These are phyloP conservation scores for Drosophila ustulata DNA, from an alignment of 2,888 invertebrate species.

Conservation along the genomic window DNA sequence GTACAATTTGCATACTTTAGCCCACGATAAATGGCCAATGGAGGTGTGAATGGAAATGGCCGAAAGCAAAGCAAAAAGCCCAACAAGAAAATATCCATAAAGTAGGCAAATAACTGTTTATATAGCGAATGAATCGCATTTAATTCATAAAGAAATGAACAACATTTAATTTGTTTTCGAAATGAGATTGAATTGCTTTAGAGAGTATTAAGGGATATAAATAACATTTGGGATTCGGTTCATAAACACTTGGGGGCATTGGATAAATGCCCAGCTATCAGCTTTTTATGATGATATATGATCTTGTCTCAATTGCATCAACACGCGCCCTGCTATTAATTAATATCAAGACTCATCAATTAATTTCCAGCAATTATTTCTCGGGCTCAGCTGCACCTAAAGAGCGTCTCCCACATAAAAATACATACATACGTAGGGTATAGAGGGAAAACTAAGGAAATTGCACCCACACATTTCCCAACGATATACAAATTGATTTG, in stretches of 20 bases:
- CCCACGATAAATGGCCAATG: constrained; percentile 20
- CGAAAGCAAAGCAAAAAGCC: constrained; percentile 17
- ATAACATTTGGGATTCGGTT: not conserved
- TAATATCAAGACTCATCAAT: constrained; percentile 44
- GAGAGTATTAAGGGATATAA: constrained; percentile 1
- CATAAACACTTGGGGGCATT: not conserved
- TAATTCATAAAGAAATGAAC: not conserved
- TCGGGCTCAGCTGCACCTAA: constrained; percentile 31
- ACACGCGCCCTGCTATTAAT: constrained; percentile 27
- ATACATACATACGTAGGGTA: not conserved
- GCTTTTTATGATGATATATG: constrained; percentile 24
- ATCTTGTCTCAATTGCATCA: constrained; percentile 31
- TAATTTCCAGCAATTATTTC: constrained; percentile 38
- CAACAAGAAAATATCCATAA: constrained; percentile 5
- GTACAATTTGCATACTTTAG: constrained; percentile 35
- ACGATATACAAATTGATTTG: constrained; percentile 29
- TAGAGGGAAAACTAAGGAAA: constrained; percentile 25
- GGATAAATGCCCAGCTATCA: not conserved
- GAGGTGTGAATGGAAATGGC: constrained; percentile 48
- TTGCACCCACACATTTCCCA: constrained; percentile 46
- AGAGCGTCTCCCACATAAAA: constrained; percentile 24
- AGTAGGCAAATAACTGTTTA: constrained; percentile 14
- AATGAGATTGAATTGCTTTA: not conserved
- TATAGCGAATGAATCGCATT: not conserved
- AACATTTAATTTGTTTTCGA: constrained; percentile 4